phyloP scores from a whole-genome alignment of 1,140 invertebrate genomes.

The Venustaconcha ellipsiformis region DNA sequence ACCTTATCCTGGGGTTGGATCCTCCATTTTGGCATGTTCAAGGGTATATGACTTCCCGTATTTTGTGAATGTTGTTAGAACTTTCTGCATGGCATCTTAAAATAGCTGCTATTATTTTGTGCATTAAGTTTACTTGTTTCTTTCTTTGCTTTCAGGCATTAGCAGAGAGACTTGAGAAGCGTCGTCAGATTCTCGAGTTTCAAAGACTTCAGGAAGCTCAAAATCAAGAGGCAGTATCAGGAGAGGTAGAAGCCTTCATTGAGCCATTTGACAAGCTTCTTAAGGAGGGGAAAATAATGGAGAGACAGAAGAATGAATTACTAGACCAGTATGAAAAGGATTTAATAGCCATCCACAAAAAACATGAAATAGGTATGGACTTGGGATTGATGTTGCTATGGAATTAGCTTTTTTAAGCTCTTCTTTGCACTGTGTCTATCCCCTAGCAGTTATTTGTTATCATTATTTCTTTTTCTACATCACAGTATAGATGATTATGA shows the following conservation, averaged over 20 bases:
- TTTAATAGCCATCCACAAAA: slow-evolving; percentile 34
- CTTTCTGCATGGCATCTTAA: background rate
- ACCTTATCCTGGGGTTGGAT: too few species aligned
- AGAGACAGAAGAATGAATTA: slow-evolving; percentile 56
- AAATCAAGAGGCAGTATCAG: slow-evolving; percentile 26
- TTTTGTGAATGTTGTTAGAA: background rate
- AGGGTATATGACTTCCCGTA: background rate
- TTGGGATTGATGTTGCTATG: too few species aligned
- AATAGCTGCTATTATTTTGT: background rate
- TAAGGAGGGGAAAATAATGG: slow-evolving; percentile 44
- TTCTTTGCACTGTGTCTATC: too few species aligned
- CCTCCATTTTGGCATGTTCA: too few species aligned
- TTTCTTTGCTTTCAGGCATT: slow-evolving; percentile 40
- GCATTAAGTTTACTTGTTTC: background rate
- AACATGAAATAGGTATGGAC: slow-evolving; percentile 35
- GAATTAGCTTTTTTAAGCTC: too few species aligned
- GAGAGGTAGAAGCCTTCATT: slow-evolving; percentile 35
- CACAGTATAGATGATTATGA: too few species aligned
- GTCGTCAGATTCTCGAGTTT: slow-evolving; percentile 51
- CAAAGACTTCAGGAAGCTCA: slow-evolving; percentile 47
- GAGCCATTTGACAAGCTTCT: slow-evolving; percentile 42
- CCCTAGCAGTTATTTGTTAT: too few species aligned
- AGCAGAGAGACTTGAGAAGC: slow-evolving; percentile 53
- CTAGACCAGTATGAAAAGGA: slow-evolving; percentile 49
- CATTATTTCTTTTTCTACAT: too few species aligned